Base-by-base conservation (phyloP, 2,797 vertebrate genomes). In the Acanthurus leucopareius region DNA sequence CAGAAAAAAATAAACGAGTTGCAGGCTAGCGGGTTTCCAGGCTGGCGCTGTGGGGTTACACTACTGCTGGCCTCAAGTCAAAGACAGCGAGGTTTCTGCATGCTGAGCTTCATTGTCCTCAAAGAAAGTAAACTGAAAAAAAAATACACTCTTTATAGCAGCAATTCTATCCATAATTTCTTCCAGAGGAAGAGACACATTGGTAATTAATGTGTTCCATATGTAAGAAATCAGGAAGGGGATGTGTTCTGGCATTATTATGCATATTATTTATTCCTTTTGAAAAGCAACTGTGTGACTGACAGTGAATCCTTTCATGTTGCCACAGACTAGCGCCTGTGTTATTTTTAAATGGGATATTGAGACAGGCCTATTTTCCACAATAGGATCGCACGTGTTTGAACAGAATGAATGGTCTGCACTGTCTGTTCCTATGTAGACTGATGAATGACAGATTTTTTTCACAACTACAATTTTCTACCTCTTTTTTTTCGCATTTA, bases 341-440 rank as follows among this genome's bases (percentile, higher is more conserved):
- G 58, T 75, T 90, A 69, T 87, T 89, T 89, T 83, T 73, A 63
- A 47, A 49, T 25, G 60, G 62, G 69, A 11, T 47, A 63, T 53
- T 47, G 45, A 76, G 47, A 56, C 59, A 16, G 54, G 52, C 51
- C 49, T 66, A 52, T 77, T 80, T 72, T 48, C 57, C 28, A 10
- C 47, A 54, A 47, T 35, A 64, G 66, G 44, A 73, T 79, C 64
- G 63, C 19, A 59, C 57, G 56, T 6, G 58, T 86, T 86, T 86
- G 77, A 87, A 83, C 76, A 74, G 73, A 76, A 63, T 6, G 20
- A 65, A 53, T 3, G n/a, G 52, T 82, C 57, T 2, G 4, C 35
- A 4, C 17, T 16, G 42, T 78, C 61, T 73, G 17, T 59, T 68
- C 38, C 28, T 45, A 25, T 53, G 47, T 16, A 28, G 10, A 35